A percentile compares a stretch with the other conserved stretches of the same genome.
phyloP scores from a whole-genome alignment of 2,797 vertebrate species.

The Premnoplex brunnescens region DNA sequence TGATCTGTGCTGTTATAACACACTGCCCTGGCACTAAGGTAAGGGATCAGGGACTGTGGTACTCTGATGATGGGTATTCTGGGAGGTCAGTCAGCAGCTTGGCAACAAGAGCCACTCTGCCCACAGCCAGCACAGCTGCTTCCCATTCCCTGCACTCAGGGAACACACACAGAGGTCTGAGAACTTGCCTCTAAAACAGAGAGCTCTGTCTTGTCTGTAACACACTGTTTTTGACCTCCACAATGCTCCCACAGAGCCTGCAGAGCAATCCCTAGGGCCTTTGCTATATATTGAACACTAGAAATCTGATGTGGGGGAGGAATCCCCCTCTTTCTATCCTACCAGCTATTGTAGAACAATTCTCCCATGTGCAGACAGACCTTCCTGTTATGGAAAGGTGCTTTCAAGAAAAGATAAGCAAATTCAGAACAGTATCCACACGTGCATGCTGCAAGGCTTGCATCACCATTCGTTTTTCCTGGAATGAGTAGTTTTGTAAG shows the following conservation, averaged over 20 bases:
- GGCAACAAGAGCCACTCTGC: not conserved
- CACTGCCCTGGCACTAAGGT: not conserved
- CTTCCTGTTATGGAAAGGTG: not conserved
- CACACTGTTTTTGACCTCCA: not conserved
- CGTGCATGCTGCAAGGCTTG: not conserved
- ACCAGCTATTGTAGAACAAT: not conserved
- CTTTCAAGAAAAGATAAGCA: not conserved
- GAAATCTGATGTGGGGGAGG: accelerated
- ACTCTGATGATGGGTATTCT: not conserved
- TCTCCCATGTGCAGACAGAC: not conserved
- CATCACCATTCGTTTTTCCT: not conserved
- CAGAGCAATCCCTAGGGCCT: not conserved
- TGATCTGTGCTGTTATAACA: not conserved
- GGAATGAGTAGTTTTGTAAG: not conserved
- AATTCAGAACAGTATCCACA: not conserved
- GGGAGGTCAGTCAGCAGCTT: not conserved
- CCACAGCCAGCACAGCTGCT: not conserved
- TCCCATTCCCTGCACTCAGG: not conserved
- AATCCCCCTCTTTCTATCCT: not conserved
- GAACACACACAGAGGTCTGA: not conserved
- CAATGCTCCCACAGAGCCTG: not conserved
- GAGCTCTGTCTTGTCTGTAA: not conserved
- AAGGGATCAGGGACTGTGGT: accelerated
- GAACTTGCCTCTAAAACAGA: not conserved
- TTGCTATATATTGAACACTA: not conserved